phyloP scores from a whole-genome alignment of 2,113 vertebrate species.

The Columba janthina region DNA sequence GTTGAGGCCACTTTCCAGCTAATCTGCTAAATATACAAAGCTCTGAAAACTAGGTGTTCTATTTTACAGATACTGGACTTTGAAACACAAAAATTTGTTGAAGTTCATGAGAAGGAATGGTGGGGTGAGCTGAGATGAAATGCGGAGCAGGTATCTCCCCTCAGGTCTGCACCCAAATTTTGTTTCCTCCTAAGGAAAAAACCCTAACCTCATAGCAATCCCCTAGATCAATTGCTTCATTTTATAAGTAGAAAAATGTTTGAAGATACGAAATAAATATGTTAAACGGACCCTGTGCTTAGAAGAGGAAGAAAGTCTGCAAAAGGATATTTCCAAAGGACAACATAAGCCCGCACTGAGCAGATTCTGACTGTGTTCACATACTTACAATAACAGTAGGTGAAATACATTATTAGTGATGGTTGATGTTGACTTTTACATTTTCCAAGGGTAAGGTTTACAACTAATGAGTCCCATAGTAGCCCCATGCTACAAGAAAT shows the following conservation, averaged over 20 bases:
- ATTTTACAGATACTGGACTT: background rate
- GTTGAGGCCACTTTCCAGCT: background rate
- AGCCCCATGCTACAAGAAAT: slow-evolving; percentile 36
- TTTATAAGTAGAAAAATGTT: background rate
- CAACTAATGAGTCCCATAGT: slow-evolving; percentile 56
- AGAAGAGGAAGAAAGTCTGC: background rate
- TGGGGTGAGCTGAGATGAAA: background rate
- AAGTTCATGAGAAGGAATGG: background rate
- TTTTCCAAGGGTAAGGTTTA: slow-evolving; percentile 51
- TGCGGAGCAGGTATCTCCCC: background rate
- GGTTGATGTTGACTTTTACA: slow-evolving; percentile 38
- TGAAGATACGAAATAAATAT: background rate
- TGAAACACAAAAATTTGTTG: background rate
- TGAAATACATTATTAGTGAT: slow-evolving; percentile 50
- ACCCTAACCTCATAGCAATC: background rate
- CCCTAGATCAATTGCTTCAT: background rate
- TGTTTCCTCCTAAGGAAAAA: background rate
- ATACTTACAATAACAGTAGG: slow-evolving; percentile 57
- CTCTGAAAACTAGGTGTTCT: background rate
- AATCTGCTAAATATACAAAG: background rate
- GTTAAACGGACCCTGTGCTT: background rate
- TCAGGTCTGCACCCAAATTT: background rate
- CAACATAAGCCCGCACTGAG: background rate
- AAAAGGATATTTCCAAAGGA: slow-evolving; percentile 37
- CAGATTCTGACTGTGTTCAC: slow-evolving; percentile 32